Base-by-base conservation (phyloP, 2,888 invertebrate species). In the Andrena dorsata region DNA sequence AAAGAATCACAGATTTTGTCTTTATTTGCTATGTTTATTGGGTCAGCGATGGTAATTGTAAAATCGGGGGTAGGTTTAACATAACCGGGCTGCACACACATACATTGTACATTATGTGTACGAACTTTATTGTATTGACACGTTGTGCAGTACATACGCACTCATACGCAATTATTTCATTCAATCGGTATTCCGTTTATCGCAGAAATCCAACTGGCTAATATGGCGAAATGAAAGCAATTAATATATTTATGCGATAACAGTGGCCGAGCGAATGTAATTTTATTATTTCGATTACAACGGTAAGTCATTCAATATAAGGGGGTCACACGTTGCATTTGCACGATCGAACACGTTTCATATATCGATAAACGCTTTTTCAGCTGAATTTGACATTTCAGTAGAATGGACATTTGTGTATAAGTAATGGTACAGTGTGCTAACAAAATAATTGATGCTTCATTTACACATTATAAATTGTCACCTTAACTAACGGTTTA, bases 151-250 rank as follows among this genome's bases (percentile, higher is more conserved):
- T 61, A 61, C 30, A 61, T 60, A 71, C 28, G 20, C 47, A 61
- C 4, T 0, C 41, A 61, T 61, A 63, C 23, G 20, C 28, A 49
- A 30, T 63, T 23, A 61, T 61, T 51, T 61, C 61, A 20, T 60
- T 10, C 23, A 32, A 71, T 71, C 71, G 61, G 61, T 71, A 51
- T 71, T 61, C 60, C 51, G 47, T 71, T 49, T 61, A 61, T 71
- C 61, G 61, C 61, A 49, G 49, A 63, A 16, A 61, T 61, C 61
- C 51, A n/a, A 49, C 13, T 51, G n/a, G 47, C 58, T 71, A 71
- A 51, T 61, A 51, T 26, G 30, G 49, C 23, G 71, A 30, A 71
- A 47, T 71, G 71, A 71, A 71, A 71, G 51, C 41, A 60, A 61
- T 61, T 30, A 60, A 61, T 61, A 63, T 60, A 71, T 60, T 26